phyloP scores from a whole-genome alignment of 2,888 invertebrate genomes.

The Altica lythri region DNA sequence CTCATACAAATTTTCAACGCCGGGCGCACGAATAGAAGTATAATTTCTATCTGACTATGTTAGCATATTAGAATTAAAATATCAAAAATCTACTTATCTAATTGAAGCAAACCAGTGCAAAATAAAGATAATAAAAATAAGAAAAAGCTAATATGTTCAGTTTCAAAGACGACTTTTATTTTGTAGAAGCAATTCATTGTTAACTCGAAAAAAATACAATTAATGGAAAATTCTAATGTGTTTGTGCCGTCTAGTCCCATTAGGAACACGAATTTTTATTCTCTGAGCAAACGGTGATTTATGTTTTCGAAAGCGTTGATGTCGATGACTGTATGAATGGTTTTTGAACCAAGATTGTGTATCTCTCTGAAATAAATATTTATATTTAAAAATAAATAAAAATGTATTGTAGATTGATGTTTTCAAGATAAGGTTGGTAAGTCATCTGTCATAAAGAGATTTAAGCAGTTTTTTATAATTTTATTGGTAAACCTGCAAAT shows the following conservation, averaged over 20 bases:
- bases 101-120: background rate
- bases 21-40: too few species aligned
- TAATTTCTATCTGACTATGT: too few species aligned
- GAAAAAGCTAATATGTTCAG: background rate
- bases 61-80: too few species aligned
- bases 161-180: constrained; percentile 8
- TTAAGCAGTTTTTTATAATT: too few species aligned
- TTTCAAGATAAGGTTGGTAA: too few species aligned
- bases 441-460: too few species aligned
- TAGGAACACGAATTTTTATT: constrained; percentile 7
- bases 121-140: background rate
- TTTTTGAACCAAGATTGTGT: constrained; percentile 4
- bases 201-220: background rate
- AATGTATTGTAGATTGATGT: too few species aligned
- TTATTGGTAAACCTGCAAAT: too few species aligned
- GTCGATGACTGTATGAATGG: background rate
- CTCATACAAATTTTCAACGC: too few species aligned
- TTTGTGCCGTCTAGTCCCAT: too few species aligned
- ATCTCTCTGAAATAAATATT: constrained; percentile 10
- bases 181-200: background rate
- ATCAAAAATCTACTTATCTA: constrained; percentile 2
- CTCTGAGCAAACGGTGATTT: background rate
- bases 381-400: too few species aligned
- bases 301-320: background rate
- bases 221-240: constrained; percentile 10